Conservation (phyloP, 2,888 invertebrate genomes). For the Hemithea aestivaria region DNA sequence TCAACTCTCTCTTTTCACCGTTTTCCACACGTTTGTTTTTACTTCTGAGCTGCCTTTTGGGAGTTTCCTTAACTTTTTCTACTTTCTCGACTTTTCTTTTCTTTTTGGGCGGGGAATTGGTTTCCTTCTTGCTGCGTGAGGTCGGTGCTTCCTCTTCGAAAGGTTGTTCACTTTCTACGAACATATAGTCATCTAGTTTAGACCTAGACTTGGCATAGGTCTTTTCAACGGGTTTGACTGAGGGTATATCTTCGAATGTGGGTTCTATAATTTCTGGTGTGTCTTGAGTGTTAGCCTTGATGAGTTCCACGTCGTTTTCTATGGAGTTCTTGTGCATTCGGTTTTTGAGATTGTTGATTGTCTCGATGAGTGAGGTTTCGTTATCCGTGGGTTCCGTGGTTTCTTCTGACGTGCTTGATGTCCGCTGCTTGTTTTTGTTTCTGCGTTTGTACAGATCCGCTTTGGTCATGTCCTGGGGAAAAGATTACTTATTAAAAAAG, state of each 20-base stretch:
- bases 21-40: conserved; percentile 35
- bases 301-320: conserved; percentile 65
- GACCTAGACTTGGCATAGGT: conserved; percentile 64
- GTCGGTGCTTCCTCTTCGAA: conserved; percentile 61
- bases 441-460: conserved; percentile 70
- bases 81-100: conserved; percentile 56
- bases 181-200: conserved; percentile 66
- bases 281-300: conserved; percentile 58
- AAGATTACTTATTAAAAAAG: conserved; percentile 1
- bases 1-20: conserved; percentile 7
- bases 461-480: conserved; percentile 69
- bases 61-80: conserved; percentile 34
- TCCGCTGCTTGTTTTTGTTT: conserved; percentile 61
- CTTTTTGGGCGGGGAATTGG: conserved; percentile 53
- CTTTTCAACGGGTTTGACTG: conserved; percentile 65
- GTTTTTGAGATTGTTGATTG: conserved; percentile 55
- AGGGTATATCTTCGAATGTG: conserved; percentile 51
- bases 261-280: conserved; percentile 55
- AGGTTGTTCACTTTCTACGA: conserved; percentile 62
- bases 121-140: conserved; percentile 47
- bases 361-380: conserved; percentile 45
- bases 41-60: conserved; percentile 43
- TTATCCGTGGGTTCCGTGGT: conserved; percentile 40
- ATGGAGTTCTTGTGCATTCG: conserved; percentile 62
- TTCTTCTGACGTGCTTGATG: conserved; percentile 48